Evolutionary conservation across 1,140 invertebrate species (phyloP).

Genomic region (Bombus haemorrhoidalis): DNA sequence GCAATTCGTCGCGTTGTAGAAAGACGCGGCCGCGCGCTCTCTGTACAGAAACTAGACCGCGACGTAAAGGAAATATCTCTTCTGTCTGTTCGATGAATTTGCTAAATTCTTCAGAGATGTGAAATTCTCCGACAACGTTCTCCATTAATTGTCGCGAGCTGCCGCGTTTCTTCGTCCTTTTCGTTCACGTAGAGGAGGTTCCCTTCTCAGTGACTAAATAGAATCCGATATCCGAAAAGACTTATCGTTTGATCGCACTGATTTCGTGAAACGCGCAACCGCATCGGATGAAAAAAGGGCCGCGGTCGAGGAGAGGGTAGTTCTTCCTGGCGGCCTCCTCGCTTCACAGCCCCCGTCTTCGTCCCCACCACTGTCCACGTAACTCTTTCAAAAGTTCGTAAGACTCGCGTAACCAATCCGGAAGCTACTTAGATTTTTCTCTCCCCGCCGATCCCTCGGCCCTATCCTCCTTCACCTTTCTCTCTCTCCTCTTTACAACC

Average conservation of each 20-base stretch:
- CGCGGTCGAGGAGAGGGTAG: slow-evolving; percentile 29
- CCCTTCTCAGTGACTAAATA: background rate
- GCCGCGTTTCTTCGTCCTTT: too few species aligned
- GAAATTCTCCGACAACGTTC: too few species aligned
- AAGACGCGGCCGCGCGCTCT: background rate
- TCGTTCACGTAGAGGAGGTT: background rate
- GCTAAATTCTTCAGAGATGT: too few species aligned
- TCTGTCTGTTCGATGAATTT: background rate
- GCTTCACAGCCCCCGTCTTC: slow-evolving; percentile 21
- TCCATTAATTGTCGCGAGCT: too few species aligned
- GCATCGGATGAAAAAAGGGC: slow-evolving; percentile 41
- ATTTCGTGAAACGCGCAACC: slow-evolving; percentile 54
- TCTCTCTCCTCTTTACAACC: slow-evolving; percentile 30
- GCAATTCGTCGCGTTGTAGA: background rate
- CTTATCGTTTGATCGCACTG: slow-evolving; percentile 42
- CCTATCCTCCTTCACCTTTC: slow-evolving; percentile 15
- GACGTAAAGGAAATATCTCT: background rate
- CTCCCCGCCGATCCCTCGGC: slow-evolving; percentile 39
- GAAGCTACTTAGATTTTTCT: slow-evolving; percentile 73
- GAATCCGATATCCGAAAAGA: slow-evolving; percentile 6
- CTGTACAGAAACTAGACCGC: too few species aligned
- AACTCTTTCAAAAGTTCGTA: slow-evolving; percentile 66
- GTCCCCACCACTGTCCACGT: slow-evolving; percentile 44
- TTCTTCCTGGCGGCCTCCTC: slow-evolving; percentile 39
- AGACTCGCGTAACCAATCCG: slow-evolving; percentile 71